Evolutionary conservation across 2,888 invertebrate species (phyloP).

Genomic region (Xestia c-nigrum): DNA sequence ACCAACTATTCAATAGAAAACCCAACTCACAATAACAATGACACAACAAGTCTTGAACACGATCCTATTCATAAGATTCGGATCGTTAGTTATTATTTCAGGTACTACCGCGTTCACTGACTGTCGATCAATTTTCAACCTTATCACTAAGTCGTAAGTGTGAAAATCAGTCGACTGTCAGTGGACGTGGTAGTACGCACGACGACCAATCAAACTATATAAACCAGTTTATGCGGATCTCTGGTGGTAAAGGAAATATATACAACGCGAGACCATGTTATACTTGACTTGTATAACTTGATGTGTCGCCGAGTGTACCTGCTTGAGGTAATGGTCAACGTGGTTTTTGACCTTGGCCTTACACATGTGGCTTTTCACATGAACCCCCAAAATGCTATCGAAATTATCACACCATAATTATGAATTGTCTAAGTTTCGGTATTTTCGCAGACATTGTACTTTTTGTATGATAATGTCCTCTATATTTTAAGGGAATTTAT

Average conservation of each 20-base stretch:
- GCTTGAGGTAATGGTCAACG: constrained; percentile 4
- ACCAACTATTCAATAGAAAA: constrained; percentile 8
- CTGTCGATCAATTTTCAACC: background rate
- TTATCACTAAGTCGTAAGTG: background rate
- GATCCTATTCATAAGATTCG: constrained; percentile 17
- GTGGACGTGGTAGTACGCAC: background rate
- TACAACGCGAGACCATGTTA: too few species aligned
- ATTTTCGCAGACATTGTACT: background rate
- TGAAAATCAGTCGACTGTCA: background rate
- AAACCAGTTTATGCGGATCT: too few species aligned
- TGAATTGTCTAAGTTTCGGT: constrained; percentile 13
- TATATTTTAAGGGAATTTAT: background rate
- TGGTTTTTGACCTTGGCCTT: constrained; percentile 14
- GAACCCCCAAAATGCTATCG: background rate
- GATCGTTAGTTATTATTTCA: constrained; percentile 17
- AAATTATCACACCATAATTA: background rate
- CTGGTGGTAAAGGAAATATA: too few species aligned
- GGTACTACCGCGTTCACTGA: background rate
- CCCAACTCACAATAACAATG: constrained; percentile 15
- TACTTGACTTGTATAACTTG: too few species aligned
- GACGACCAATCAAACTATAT: too few species aligned
- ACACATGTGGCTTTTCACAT: background rate
- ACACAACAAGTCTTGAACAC: constrained; percentile 12
- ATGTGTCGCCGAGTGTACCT: background rate
- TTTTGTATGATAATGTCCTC: background rate